Conservation (phyloP, 2,797 vertebrate species). For the Ambastaia sidthimunki region DNA sequence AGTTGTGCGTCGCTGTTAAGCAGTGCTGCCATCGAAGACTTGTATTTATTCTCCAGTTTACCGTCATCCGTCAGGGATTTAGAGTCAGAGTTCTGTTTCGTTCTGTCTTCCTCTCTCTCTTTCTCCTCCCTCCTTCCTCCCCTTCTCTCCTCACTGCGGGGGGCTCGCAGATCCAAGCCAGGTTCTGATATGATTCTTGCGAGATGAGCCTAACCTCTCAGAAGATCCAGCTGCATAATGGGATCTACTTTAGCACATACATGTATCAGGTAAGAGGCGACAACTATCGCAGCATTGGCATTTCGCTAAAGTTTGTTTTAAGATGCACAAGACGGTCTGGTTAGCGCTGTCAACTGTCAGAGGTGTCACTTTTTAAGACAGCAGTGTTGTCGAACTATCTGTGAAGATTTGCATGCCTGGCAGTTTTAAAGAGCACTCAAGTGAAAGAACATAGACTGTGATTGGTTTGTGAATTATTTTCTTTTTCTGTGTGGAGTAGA, state of each 20-base stretch:
- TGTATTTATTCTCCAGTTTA: slow-evolving; percentile 65
- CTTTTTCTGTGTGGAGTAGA: not conserved
- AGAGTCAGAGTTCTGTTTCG: slow-evolving; percentile 33
- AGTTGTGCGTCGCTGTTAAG: slow-evolving; percentile 65
- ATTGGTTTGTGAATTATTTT: slow-evolving; percentile 24
- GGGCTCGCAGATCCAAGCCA: slow-evolving; percentile 61
- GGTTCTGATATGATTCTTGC: slow-evolving; percentile 79
- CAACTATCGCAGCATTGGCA: slow-evolving; percentile 47
- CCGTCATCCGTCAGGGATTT: slow-evolving; percentile 64
- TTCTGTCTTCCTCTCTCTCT: slow-evolving; percentile 20
- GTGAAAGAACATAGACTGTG: slow-evolving; percentile 9
- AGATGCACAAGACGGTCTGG: slow-evolving; percentile 19
- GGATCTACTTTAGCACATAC: slow-evolving; percentile 85
- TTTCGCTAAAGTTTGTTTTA: not conserved
- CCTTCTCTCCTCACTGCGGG: slow-evolving; percentile 31
- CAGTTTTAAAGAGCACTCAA: not conserved
- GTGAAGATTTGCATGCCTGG: not conserved
- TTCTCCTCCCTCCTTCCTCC: slow-evolving; percentile 14
- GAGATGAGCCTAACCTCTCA: slow-evolving; percentile 77
- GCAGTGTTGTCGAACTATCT: not conserved
- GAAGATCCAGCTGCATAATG: slow-evolving; percentile 82
- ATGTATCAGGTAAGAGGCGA: slow-evolving; percentile 80
- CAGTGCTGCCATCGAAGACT: slow-evolving; percentile 63
- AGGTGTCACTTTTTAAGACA: not conserved
- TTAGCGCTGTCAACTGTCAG: not conserved